Evolutionary conservation across 53 echinoderm and acorn worm species (phyloP), one percentile per base, ranked within the genome.

Genomic region (Arbacia lixula): DNA sequence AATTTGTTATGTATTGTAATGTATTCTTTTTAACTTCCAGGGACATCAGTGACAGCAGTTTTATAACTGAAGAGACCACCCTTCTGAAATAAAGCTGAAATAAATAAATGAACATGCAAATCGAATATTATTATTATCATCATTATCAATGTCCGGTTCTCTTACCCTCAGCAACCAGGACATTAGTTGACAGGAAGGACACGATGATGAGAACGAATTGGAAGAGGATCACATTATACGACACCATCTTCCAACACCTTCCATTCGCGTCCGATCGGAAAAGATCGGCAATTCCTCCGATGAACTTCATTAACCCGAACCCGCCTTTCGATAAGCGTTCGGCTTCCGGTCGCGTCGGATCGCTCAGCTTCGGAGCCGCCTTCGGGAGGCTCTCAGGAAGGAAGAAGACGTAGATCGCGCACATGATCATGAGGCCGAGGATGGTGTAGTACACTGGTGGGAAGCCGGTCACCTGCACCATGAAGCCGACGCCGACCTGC

Each of bases 241-340:
- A 73, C 2, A 88, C 28, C 25, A 88, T 84, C 63, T 88, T 88
- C 88, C 88, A 88, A 20, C 83, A 75, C 11, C 88, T 74, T 22
- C 88, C 88, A 10, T 54, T 73, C 40, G 73, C 53, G 12, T 69
- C 52, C 22, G 88, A 76, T 52, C 88, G 71, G 57, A 88, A 65
- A 5, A 88, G 84, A 41, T 84, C 84, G 50, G 38, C 84, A 56
- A 50, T 31, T 63, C 42, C 74, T 80, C 21, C 54, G 66, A 36
- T 22, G 34, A 62, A 73, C 67, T 26, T 30, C 74, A 21, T 33
- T 42, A 31, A 71, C 35, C 28, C 50, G 28, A 71, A 66, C 21
- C 40, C 38, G 25, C 17, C 42, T 33, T 46, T 57, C 34, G 58
- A 68, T 42, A 43, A 40, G 68, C 6, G 40, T 26, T 54, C 29